Base-by-base conservation (phyloP, 2,797 vertebrate species). In the Lates japonicus region DNA sequence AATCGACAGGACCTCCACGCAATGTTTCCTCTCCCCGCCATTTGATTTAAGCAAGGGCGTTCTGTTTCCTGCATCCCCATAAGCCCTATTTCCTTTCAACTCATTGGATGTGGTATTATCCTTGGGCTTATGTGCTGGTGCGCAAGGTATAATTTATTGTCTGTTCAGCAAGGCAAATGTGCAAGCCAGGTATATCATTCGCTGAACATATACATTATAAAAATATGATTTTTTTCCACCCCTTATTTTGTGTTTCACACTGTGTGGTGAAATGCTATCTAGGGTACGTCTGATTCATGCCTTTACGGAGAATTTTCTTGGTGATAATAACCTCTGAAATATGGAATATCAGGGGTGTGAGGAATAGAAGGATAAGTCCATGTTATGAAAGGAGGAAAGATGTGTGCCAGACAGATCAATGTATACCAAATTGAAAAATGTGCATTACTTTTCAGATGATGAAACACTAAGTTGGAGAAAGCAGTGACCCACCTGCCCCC, bases 121-220 rank as follows among this genome's bases (percentile, higher is more conserved):
- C 91, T 85, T 90, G 87, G 87, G 93, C 91, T 94, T 92, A 89
- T 88, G 89, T 90, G 79, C 86, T 76, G 22, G 70, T 62, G 78
- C 62, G 78, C 81, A 76, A 92, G 87, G 87, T 92, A 94, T 94
- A 94, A 95, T 95, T 95, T 96, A 95, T 92, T 94, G 92, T 95
- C 94, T 94, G 92, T 93, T 95, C 95, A 95, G 95, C 94, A 93
- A 89, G 83, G 88, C 91, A 93, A 94, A 95, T 93, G 88, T 95
- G 94, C 94, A 93, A 94, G 83, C 79, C 77, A 86, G 92, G 93
- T 92, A 91, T 88, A 94, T 95, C 93, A 94, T 95, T 94, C 94
- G 91, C 90, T 93, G 89, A 94, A 94, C 89, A 94, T 92, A 93
- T 94, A 93, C 90, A 93, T 94, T 93, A 95, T 90, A 92, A 92